phyloP scores from a whole-genome alignment of 2,113 vertebrate genomes.

The Okapia johnstoni region DNA sequence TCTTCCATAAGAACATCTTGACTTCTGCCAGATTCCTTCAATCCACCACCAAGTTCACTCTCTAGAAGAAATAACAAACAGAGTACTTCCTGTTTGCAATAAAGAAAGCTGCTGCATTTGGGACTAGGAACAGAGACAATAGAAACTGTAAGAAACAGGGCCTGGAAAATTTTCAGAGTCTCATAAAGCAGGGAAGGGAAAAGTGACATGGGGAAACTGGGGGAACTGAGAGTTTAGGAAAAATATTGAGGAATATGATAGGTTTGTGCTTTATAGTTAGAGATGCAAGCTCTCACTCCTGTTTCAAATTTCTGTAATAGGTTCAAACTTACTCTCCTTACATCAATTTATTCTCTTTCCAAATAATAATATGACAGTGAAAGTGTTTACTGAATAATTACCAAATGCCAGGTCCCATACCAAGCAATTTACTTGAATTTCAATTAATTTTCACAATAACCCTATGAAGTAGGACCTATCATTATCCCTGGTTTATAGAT shows the following conservation, averaged over 20 bases:
- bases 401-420: not conserved
- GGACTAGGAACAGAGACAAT: not conserved
- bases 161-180: not conserved
- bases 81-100: conserved; percentile 29
- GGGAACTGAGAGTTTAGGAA: not conserved
- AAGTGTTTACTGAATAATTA: not conserved
- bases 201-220: not conserved
- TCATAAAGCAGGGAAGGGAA: not conserved
- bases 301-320: not conserved
- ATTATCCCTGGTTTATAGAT: not conserved
- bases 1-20: conserved; percentile 44
- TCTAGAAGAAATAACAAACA: conserved; percentile 63
- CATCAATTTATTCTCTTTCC: not conserved
- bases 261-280: not conserved
- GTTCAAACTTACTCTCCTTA: not conserved
- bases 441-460: not conserved
- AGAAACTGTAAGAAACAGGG: not conserved
- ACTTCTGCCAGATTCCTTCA: not conserved
- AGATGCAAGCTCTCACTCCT: not conserved
- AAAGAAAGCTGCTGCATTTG: not conserved
- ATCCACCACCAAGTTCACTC: conserved; percentile 20
- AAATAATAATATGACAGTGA: not conserved
- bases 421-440: not conserved
- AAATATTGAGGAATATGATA: not conserved
- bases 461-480: not conserved